phyloP scores from a whole-genome alignment of 1,140 invertebrate species.

The Bacillus rossius region DNA sequence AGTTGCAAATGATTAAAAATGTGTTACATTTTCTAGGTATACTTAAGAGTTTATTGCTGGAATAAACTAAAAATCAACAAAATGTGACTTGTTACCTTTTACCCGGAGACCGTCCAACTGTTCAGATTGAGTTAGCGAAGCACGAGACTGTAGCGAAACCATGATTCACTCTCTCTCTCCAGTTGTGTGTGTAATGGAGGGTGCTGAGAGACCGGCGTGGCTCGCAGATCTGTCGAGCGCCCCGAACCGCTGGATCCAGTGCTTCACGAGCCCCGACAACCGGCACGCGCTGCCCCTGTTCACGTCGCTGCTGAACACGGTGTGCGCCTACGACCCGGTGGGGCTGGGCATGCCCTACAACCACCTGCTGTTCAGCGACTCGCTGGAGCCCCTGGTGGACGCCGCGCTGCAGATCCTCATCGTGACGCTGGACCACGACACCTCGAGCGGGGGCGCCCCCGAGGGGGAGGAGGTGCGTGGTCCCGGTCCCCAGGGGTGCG shows the following conservation, averaged over 20 bases:
- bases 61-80: too few species aligned
- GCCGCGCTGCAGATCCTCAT: slow-evolving; percentile 94
- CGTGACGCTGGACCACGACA: slow-evolving; percentile 91
- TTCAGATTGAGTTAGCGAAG: too few species aligned
- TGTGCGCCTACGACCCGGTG: slow-evolving; percentile 96
- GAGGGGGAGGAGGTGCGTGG: slow-evolving; percentile 45
- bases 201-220: too few species aligned
- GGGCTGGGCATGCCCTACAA: slow-evolving; percentile 97
- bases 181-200: too few species aligned
- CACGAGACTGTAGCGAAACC: too few species aligned
- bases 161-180: too few species aligned
- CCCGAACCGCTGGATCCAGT: slow-evolving; percentile 48
- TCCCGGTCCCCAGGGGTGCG: too few species aligned
- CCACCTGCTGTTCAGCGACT: slow-evolving; percentile 94
- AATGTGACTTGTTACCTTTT: too few species aligned
- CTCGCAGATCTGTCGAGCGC: slow-evolving; percentile 35
- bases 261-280: slow-evolving; percentile 48
- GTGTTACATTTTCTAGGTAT: too few species aligned
- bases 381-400: slow-evolving; percentile 91
- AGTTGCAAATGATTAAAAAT: too few species aligned
- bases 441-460: slow-evolving; percentile 48
- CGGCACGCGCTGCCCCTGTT: slow-evolving; percentile 95
- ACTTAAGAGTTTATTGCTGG: too few species aligned
- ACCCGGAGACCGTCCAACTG: too few species aligned
- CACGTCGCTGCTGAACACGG: slow-evolving; percentile 94